phyloP scores from a whole-genome alignment of 2,113 vertebrate species.

The Blennius ocellaris region DNA sequence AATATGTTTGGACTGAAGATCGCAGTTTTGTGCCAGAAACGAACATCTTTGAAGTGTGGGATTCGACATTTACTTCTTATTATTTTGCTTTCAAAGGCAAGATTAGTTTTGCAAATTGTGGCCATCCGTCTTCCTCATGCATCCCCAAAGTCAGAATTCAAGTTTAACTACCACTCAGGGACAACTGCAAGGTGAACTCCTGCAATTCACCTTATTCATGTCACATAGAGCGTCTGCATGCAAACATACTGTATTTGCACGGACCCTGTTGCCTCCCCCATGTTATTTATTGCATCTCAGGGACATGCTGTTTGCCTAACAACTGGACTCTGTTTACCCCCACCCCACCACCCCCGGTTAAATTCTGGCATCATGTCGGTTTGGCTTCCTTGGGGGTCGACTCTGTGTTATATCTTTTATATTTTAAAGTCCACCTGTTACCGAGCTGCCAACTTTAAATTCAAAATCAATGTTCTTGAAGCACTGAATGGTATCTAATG shows the following conservation, averaged over 20 bases:
- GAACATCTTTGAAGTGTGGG: neutral
- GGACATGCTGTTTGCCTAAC: constrained; percentile 78
- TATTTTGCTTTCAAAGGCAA: neutral
- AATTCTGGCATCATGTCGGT: constrained; percentile 75
- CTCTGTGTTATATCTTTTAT: constrained; percentile 24
- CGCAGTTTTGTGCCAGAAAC: neutral
- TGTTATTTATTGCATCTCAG: constrained; percentile 80
- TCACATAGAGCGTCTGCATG: neutral
- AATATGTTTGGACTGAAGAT: neutral
- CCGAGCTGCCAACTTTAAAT: constrained; percentile 14
- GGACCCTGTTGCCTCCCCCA: constrained; percentile 23
- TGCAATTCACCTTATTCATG: neutral
- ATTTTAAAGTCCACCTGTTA: constrained; percentile 13
- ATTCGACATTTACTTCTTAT: neutral
- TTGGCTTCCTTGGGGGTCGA: constrained; percentile 57
- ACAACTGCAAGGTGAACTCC: too few species aligned
- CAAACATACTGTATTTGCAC: constrained; percentile 37
- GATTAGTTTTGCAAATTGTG: neutral
- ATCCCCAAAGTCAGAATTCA: too few species aligned
- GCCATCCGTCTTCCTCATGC: too few species aligned
- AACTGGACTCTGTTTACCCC: constrained; percentile 77
- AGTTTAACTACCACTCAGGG: too few species aligned
- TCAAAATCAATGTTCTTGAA: constrained; percentile 15
- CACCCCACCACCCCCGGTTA: constrained; percentile 67
- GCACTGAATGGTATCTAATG: constrained; percentile 22